A percentile compares a stretch with the other conserved stretches of the same genome.
phyloP scores from a whole-genome alignment of 2,888 invertebrate species.

The Chrysomela aeneicollis region DNA sequence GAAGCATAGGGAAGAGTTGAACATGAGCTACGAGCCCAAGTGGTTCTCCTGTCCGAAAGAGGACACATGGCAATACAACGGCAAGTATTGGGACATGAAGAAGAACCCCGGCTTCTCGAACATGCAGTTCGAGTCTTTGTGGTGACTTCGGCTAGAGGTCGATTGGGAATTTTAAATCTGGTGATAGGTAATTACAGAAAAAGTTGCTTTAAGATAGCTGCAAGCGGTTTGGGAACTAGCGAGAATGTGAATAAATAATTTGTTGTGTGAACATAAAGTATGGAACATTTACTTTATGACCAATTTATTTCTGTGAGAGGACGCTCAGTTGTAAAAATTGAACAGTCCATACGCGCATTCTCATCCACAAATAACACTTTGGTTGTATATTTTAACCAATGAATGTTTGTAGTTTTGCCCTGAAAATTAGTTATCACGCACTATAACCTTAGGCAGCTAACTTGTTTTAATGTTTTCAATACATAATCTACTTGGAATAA shows the following conservation, averaged over 20 bases:
- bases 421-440: too few species aligned
- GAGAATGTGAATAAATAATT: background rate
- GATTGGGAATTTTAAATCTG: background rate
- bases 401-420: too few species aligned
- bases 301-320: too few species aligned
- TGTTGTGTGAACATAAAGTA: background rate
- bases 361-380: too few species aligned
- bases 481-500: too few species aligned
- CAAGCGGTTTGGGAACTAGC: background rate
- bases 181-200: background rate
- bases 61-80: conserved; percentile 71
- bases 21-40: conserved; percentile 62
- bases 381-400: too few species aligned
- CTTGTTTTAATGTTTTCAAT: too few species aligned
- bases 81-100: conserved; percentile 78
- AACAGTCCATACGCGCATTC: too few species aligned
- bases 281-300: too few species aligned
- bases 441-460: too few species aligned
- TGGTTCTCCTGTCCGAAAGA: conserved; percentile 66
- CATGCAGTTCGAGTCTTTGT: conserved; percentile 66
- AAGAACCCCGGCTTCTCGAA: conserved; percentile 73
- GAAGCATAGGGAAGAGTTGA: conserved; percentile 67
- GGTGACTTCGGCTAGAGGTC: conserved; percentile 64
- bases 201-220: background rate
- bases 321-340: too few species aligned